phyloP scores from a whole-genome alignment of 1,140 invertebrate genomes.

The Rhagoletis pomonella region DNA sequence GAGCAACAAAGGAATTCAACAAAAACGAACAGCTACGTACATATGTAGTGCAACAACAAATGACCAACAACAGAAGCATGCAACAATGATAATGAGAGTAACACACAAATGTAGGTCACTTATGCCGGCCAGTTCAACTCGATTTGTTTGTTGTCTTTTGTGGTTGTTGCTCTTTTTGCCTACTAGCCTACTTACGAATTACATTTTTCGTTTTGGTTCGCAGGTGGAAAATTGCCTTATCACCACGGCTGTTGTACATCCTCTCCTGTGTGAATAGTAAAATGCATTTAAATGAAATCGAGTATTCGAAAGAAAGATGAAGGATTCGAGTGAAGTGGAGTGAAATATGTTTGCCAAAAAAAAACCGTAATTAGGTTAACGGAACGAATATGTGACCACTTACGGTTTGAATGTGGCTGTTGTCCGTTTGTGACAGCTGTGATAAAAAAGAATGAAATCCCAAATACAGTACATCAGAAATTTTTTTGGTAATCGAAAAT shows the following conservation, averaged over 20 bases:
- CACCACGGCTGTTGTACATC: not conserved
- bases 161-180: not conserved
- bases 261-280: not conserved
- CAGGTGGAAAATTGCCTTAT: slow-evolving; percentile 30
- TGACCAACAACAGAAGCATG: not conserved
- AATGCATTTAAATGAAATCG: not conserved
- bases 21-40: not conserved
- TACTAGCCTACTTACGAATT: not conserved
- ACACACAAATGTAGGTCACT: slow-evolving; percentile 49
- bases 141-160: not conserved
- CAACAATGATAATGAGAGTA: slow-evolving; percentile 44
- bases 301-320: not conserved
- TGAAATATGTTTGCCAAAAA: not conserved
- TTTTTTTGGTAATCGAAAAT: too few relatives aligned
- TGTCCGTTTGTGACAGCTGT: too few relatives aligned
- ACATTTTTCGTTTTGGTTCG: not conserved
- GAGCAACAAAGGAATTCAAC: not conserved
- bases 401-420: not conserved
- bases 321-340: not conserved
- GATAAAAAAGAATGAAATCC: too few relatives aligned
- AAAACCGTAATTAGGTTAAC: not conserved
- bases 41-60: slow-evolving; percentile 33
- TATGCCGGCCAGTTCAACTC: not conserved
- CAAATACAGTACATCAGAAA: too few relatives aligned
- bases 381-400: not conserved